Conservation (phyloP, 2,113 vertebrate genomes). For the Hippoglossus stenolepis region DNA sequence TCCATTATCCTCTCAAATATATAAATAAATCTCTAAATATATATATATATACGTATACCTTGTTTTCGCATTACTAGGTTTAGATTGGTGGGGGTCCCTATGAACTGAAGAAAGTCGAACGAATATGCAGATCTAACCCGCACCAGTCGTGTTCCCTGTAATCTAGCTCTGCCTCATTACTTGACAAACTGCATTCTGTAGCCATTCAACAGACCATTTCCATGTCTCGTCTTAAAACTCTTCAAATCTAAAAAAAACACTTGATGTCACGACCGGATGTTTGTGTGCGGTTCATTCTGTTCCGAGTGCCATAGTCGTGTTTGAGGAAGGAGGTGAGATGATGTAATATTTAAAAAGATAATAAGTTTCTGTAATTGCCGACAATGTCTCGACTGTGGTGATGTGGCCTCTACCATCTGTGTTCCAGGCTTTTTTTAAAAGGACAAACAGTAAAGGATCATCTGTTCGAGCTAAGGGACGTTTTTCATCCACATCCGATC, state of each 20-base stretch:
- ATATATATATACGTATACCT: constrained; percentile 64
- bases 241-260: background rate
- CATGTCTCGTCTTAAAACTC: constrained; percentile 25
- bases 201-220: constrained; percentile 36
- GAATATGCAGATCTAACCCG: constrained; percentile 69
- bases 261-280: constrained; percentile 28
- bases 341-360: background rate
- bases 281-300: constrained; percentile 4
- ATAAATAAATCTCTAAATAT: constrained; percentile 26
- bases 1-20: constrained; percentile 52
- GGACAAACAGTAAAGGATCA: constrained; percentile 24
- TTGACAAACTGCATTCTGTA: constrained; percentile 68
- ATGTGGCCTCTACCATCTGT: constrained; percentile 2
- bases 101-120: constrained; percentile 54
- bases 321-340: background rate
- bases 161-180: constrained; percentile 50
- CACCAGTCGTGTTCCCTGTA: constrained; percentile 37
- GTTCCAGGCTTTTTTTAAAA: constrained; percentile 1
- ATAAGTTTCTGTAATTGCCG: background rate
- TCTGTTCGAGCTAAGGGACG: background rate
- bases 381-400: background rate
- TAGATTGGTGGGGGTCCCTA: constrained; percentile 65
- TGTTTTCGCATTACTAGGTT: constrained; percentile 85
- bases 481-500: constrained; percentile 33
- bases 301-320: background rate